Conservation (phyloP, 2,797 vertebrate genomes). For the Siniperca scherzeri region DNA sequence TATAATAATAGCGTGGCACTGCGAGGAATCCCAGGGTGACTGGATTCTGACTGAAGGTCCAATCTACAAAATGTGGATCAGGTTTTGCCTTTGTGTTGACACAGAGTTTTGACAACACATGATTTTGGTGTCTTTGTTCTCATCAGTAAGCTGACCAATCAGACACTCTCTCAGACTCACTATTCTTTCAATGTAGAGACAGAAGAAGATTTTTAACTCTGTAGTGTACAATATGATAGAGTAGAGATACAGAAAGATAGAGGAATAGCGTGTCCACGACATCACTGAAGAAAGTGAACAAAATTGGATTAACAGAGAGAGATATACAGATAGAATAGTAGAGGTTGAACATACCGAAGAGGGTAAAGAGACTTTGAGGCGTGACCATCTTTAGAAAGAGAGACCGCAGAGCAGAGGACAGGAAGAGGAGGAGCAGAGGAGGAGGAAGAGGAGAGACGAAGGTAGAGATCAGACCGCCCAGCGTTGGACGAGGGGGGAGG, state of each 20-base stretch:
- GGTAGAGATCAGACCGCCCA: slow-evolving; percentile 97
- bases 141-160: slow-evolving; percentile 55
- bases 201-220: slow-evolving; percentile 49
- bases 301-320: slow-evolving; percentile 81
- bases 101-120: background rate
- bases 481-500: slow-evolving; percentile 90
- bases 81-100: background rate
- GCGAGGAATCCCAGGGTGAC: background rate
- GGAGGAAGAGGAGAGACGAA: slow-evolving; percentile 95
- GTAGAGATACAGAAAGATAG: slow-evolving; percentile 58
- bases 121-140: slow-evolving; percentile 57
- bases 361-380: slow-evolving; percentile 99
- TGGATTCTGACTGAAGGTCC: background rate
- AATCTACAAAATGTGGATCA: background rate
- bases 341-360: slow-evolving; percentile 99
- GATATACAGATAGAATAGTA: slow-evolving; percentile 88
- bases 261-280: slow-evolving; percentile 63
- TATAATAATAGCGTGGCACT: no score
- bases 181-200: slow-evolving; percentile 41
- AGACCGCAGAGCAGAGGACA: slow-evolving; percentile 98
- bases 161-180: slow-evolving; percentile 55
- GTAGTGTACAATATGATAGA: slow-evolving; percentile 44
- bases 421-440: slow-evolving; percentile 95
- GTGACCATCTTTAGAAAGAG: slow-evolving; percentile 99
- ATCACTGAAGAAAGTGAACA: slow-evolving; percentile 72